These are phyloP conservation scores for Lordiphosa andalusiaca DNA, from an alignment of 2,888 invertebrate species.

Conservation along the genomic window DNA sequence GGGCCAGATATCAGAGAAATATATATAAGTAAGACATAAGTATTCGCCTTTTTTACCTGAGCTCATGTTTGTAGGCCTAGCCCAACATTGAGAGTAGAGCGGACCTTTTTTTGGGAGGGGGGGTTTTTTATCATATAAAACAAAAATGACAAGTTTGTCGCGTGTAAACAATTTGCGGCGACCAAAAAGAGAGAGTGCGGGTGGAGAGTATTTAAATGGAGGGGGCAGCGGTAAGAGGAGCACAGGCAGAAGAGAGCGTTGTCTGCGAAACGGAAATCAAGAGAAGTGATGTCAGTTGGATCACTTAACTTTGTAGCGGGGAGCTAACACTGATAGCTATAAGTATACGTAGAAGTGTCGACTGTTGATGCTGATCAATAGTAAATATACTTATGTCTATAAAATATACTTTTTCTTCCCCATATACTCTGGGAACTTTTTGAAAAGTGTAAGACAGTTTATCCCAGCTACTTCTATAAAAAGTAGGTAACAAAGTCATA, in stretches of 20 bases:
- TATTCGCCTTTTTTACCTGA: constrained; percentile 26
- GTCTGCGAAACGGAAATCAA: constrained; percentile 55
- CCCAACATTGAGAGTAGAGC: constrained; percentile 55
- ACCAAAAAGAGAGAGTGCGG: constrained; percentile 55
- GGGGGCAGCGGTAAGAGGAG: constrained; percentile 2
- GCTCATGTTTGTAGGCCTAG: constrained; percentile 42
- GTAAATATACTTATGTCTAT: too few relatives aligned
- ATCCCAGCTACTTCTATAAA: too few relatives aligned
- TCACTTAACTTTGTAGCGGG: constrained; percentile 29
- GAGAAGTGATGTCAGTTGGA: constrained; percentile 39
- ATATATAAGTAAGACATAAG: not conserved
- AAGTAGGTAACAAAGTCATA: too few relatives aligned
- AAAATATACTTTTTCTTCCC: too few relatives aligned
- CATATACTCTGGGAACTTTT: too few relatives aligned
- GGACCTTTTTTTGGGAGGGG: constrained; percentile 62
- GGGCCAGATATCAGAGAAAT: not conserved
- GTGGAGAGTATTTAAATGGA: constrained; percentile 30
- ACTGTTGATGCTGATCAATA: too few relatives aligned
- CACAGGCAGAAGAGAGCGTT: constrained; percentile 29
- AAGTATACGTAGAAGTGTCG: constrained; percentile 6
- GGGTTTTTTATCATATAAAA: constrained; percentile 51
- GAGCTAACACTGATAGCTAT: constrained; percentile 39
- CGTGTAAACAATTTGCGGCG: constrained; percentile 69
- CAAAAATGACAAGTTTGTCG: constrained; percentile 69
- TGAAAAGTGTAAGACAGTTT: too few relatives aligned